These are phyloP conservation scores for Pempheris klunzingeri DNA, from an alignment of 2,797 vertebrate genomes.

Conservation along the genomic window DNA sequence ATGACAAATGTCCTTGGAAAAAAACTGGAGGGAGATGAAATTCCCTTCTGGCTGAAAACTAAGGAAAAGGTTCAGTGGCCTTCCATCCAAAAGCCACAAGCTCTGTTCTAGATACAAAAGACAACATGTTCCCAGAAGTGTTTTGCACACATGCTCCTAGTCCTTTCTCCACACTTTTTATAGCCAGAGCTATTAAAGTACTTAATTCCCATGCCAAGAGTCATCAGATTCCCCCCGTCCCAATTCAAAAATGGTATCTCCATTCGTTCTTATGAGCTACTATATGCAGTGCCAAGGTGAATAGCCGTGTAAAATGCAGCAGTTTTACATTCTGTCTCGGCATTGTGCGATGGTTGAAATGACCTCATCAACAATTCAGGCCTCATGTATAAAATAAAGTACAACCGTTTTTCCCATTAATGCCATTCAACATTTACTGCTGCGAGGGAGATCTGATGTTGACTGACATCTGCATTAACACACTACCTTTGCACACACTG, in stretches of 20 bases:
- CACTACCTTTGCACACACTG: conserved; percentile 6
- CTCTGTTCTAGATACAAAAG: conserved; percentile 71
- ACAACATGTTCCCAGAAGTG: conserved; percentile 68
- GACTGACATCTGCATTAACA: conserved; percentile 57
- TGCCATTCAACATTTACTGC: conserved; percentile 35
- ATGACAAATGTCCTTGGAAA: conserved; percentile 80
- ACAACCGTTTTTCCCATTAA: conserved; percentile 55
- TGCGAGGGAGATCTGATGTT: conserved; percentile 36
- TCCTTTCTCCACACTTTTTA: conserved; percentile 70
- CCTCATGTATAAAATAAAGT: conserved; percentile 64
- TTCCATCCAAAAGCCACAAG: conserved; percentile 66
- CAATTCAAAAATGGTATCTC: conserved; percentile 75
- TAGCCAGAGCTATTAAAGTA: conserved; percentile 76
- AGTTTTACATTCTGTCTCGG: conserved; percentile 44
- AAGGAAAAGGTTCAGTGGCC: conserved; percentile 60
- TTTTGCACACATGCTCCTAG: conserved; percentile 66
- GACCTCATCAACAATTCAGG: conserved; percentile 64
- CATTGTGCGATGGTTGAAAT: conserved; percentile 36
- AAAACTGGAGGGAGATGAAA: conserved; percentile 64
- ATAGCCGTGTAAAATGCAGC: conserved; percentile 48
- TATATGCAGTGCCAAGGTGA: conserved; percentile 69
- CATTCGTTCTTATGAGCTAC: conserved; percentile 45
- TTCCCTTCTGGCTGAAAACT: conserved; percentile 68
- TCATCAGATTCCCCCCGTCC: conserved; percentile 73
- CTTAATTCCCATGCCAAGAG: conserved; percentile 80